Evolutionary conservation across 2,113 vertebrate genomes (phyloP), one percentile per base, ranked within the genome.

Genomic region (Seriola dumerili): DNA sequence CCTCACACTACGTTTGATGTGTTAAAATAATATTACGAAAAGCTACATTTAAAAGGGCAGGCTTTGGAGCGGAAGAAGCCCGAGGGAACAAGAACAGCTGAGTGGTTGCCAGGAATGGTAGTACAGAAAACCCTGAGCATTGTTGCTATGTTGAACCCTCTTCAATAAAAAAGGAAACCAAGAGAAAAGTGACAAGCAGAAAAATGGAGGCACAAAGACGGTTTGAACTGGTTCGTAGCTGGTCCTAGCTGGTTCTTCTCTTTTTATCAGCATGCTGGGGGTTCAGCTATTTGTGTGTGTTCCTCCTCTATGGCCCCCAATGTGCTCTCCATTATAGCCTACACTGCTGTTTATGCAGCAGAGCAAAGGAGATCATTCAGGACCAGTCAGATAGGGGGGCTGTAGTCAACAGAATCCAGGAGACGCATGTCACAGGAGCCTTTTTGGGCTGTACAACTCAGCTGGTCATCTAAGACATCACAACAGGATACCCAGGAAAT

Each of bases 211-310:
- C 74, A 94, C 91, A 94, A 91, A 91, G 89, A 92, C 64, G 54
- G 64, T 82, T 84, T 81, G 84, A 94, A 93, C 94, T 91, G 94
- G 93, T 94, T 95, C 44, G 76, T 84, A 92, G 91, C 95, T 96
- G 94, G 95, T 96, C 90, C 79, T 89, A 91, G 90, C 95, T 95
- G 94, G 95, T 95, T 95, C 91, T 87, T 81, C 88, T 78, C 87
- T 88, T 91, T 93, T 91, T 86, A 93, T 88, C 86, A 82, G 80
- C 72, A 42, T 88, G 81, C 85, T 82, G 84, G 70, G 82, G 86
- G 74, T 85, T 83, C 78, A 78, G 52, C 69, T 59, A 62, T 91
- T 91, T 92, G 84, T 92, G 76, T 75, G 83, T 83, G 78, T 71
- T 75, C 72, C 72, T 89, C 40, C 75, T 85, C 76, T 83, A 55